These are phyloP conservation scores for Eulithis testata DNA, from an alignment of 2,888 invertebrate species.

Conservation along the genomic window DNA sequence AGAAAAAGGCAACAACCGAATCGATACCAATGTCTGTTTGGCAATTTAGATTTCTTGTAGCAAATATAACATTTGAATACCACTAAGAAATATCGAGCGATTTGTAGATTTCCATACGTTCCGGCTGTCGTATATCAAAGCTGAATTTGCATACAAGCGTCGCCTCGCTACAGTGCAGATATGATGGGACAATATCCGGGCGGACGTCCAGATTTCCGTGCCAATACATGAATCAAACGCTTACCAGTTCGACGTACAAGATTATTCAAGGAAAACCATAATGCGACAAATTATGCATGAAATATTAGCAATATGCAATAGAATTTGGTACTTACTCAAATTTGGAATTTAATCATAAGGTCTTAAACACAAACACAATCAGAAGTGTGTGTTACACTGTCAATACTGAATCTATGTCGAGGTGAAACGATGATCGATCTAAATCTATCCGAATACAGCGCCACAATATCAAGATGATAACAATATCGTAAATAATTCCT, in stretches of 20 bases:
- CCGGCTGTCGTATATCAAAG: slow-evolving; percentile 31
- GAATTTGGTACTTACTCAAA: not conserved
- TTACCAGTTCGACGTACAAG: slow-evolving; percentile 41
- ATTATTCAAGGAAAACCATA: slow-evolving; percentile 29
- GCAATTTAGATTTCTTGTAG: not conserved
- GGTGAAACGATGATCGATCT: too few species aligned
- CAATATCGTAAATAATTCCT: too few species aligned
- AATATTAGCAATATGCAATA: not conserved
- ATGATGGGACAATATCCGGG: slow-evolving; percentile 63
- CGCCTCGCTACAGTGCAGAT: slow-evolving; percentile 27
- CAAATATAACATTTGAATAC: slow-evolving; percentile 13
- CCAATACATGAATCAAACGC: slow-evolving; percentile 58
- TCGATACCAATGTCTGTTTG: too few species aligned
- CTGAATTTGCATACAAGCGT: slow-evolving; percentile 33
- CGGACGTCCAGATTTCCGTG: slow-evolving; percentile 60
- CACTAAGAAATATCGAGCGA: slow-evolving; percentile 20
- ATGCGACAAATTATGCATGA: slow-evolving; percentile 19
- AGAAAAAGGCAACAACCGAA: too few species aligned
- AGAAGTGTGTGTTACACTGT: too few species aligned
- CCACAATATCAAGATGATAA: too few species aligned
- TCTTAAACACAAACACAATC: not conserved
- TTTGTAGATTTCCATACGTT: slow-evolving; percentile 24
- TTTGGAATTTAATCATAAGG: not conserved
- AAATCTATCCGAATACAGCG: too few species aligned
- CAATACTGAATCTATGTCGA: too few species aligned